Evolutionary conservation across 2,888 invertebrate genomes (phyloP).

Genomic region (Nephrotoma appendiculata): DNA sequence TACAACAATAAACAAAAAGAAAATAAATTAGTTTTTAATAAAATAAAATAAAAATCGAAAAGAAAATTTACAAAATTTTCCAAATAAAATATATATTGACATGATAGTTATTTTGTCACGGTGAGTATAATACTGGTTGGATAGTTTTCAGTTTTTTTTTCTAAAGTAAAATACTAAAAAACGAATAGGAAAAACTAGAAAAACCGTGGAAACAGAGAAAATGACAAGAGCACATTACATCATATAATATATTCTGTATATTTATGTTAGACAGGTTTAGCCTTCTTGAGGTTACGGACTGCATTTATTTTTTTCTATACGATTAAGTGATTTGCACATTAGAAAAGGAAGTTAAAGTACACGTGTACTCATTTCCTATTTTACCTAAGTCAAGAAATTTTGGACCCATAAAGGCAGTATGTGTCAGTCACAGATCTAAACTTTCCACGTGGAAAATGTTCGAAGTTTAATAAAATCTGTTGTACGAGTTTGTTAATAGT

Average conservation of each 20-base stretch:
- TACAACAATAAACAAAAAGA: not conserved
- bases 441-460: not conserved
- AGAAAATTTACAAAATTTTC: not conserved
- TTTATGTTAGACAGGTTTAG: not conserved
- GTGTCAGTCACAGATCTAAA: not conserved
- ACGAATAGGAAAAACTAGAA: not conserved
- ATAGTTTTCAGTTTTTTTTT: not conserved
- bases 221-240: not conserved
- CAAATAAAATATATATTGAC: not conserved
- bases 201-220: not conserved
- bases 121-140: not conserved
- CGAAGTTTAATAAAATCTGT: not conserved
- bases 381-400: no score
- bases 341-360: no score
- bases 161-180: not conserved
- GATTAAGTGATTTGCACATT: no score
- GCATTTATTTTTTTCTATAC: no score
- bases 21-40: not conserved
- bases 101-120: not conserved
- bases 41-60: not conserved
- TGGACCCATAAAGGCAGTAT: no score
- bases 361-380: no score
- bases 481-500: not conserved
- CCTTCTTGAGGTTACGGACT: not conserved
- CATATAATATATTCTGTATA: not conserved